A percentile compares a stretch with the other conserved stretches of the same genome.
Evolutionary conservation across 2,888 invertebrate genomes (phyloP).

Genomic region (Gerris lacustris): DNA sequence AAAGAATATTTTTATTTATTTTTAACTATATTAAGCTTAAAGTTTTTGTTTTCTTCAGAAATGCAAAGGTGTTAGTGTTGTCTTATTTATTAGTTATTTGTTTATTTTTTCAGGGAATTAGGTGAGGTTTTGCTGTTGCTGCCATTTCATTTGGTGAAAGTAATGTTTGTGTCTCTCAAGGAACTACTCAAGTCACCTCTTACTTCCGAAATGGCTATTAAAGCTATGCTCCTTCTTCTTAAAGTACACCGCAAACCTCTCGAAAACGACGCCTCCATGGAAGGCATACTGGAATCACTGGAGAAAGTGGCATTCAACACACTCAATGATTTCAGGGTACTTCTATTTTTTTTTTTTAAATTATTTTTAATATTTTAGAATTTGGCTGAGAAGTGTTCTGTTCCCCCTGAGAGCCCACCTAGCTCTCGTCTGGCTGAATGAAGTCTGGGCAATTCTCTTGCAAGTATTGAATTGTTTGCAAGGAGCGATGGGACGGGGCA

Average conservation of each 20-base stretch:
- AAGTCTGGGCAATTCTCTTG: no score
- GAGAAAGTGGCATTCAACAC: conserved; percentile 46
- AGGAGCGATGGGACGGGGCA: no score
- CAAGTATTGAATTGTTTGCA: no score
- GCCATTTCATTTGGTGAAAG: conserved; percentile 52
- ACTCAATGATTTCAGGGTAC: conserved; percentile 51
- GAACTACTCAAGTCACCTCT: conserved; percentile 51
- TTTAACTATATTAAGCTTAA: no score
- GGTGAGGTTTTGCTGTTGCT: conserved; percentile 78
- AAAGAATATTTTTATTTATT: no score
- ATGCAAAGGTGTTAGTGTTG: no score
- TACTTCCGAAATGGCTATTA: conserved; percentile 62
- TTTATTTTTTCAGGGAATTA: conserved; percentile 55
- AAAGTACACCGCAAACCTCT: conserved; percentile 68
- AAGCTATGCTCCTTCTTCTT: conserved; percentile 63
- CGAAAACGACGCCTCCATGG: conserved; percentile 53
- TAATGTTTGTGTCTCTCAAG: conserved; percentile 64
- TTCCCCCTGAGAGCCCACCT: no score
- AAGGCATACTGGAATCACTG: conserved; percentile 53
- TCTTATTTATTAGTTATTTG: background rate
- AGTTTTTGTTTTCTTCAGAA: no score
- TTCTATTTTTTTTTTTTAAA: background rate
- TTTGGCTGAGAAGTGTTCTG: background rate
- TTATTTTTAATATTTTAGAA: conserved; percentile 13
- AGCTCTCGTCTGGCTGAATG: no score